Conservation (phyloP, 1,140 invertebrate species). For the Popillia japonica region DNA sequence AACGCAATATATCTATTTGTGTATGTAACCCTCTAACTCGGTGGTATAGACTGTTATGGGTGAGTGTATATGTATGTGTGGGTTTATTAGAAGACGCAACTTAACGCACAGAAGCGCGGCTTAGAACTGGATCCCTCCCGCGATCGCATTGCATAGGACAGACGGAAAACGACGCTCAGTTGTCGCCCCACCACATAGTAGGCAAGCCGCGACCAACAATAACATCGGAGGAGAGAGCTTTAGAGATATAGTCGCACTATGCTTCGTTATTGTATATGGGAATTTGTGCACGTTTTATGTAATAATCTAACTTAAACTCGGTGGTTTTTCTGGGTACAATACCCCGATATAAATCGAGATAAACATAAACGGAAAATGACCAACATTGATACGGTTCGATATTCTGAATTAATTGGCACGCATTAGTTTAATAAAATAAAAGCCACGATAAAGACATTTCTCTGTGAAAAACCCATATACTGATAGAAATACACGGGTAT, state of each 20-base stretch:
- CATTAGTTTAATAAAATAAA: too few species aligned
- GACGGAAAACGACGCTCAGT: slow-evolving; percentile 30
- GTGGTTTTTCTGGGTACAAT: background rate
- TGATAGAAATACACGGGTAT: too few species aligned
- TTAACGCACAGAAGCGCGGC: slow-evolving; percentile 37
- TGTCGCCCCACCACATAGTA: slow-evolving; percentile 28
- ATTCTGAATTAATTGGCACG: too few species aligned
- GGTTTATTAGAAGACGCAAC: slow-evolving; percentile 17
- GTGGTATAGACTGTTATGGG: background rate
- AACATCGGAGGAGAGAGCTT: slow-evolving; percentile 21
- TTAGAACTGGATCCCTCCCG: slow-evolving; percentile 42
- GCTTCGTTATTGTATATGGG: background rate
- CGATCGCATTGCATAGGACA: slow-evolving; percentile 26
- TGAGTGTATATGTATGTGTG: background rate
- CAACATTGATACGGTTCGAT: too few species aligned
- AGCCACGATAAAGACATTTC: too few species aligned
- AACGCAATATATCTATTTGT: background rate
- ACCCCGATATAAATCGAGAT: background rate
- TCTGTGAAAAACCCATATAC: too few species aligned
- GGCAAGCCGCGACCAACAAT: slow-evolving; percentile 26
- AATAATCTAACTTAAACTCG: background rate
- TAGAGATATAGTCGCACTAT: slow-evolving; percentile 1
- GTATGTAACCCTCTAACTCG: background rate
- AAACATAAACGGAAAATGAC: too few species aligned
- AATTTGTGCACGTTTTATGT: slow-evolving; percentile 19